Base-by-base conservation (phyloP, 2,888 invertebrate genomes). In the Amiota mariae region DNA sequence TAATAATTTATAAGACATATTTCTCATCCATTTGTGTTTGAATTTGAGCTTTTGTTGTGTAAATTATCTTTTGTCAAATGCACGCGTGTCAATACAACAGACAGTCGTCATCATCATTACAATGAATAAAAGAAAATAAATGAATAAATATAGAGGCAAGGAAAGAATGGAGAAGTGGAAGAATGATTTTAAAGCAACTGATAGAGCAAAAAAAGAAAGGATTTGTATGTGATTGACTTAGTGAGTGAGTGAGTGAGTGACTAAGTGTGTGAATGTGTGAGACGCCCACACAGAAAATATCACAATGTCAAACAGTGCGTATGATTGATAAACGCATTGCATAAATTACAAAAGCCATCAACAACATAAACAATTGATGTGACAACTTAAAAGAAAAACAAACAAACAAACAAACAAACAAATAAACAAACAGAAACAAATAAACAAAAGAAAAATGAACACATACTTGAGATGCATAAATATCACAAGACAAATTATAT, bases 261-360 rank as follows among this genome's bases (percentile, higher is more conserved):
- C n/a, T n/a, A n/a, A n/a, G n/a, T n/a, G n/a, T n/a, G n/a, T n/a
- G n/a, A n/a, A n/a, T n/a, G 13, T 46, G 15, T 24, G 13, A 18
- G 36, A 66, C 47, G 64, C 64, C 64, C 64, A 64, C 64, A 64
- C 46, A 54, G 6, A 54, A n/a, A 36, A 36, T 36, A 36, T 36
- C 6, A 36, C 36, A 36, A 12, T 54, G 48, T 11, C 18, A 20
- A 15, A 24, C 51, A 51, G 67, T 67, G 51, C 67, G 67, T 67
- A 67, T 67, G 67, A 67, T 67, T 67, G 67, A 67, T 67, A 67
- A 67, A 51, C 51, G 49, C 51, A 18, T 67, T 67, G 67, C 67
- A 51, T 67, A 67, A 67, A 67, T 67, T 67, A 67, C 20, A 67
- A 67, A 48, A 67, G 67, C 67, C 49, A 67, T 11, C 12, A 15